Base-by-base conservation (phyloP, 2,113 vertebrate species). In the Physeter macrocephalus region DNA sequence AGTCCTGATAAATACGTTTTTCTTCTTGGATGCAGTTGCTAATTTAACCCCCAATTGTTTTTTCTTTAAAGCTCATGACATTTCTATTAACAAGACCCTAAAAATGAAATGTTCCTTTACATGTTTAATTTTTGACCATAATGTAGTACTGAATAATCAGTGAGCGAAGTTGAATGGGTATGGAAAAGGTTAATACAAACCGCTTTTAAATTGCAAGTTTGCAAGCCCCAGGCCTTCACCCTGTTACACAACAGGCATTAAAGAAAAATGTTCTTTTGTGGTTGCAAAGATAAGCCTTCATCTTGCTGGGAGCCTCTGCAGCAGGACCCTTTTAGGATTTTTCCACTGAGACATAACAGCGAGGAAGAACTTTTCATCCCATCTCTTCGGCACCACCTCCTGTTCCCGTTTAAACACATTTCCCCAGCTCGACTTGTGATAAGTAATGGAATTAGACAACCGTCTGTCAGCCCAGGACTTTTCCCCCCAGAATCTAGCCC, bases 111-210 rank as follows among this genome's bases (percentile, higher is more conserved):
- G 95, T 87, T 97, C 96, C 96, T 98, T 97, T 96, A 87, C 90
- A 97, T 97, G 95, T 98, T 98, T 98, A 98, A 98, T 98, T 98
- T 96, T 92, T 97, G 93, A 75, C 93, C 84, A 61, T 82, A 90
- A 94, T 96, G 95, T 74, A 95, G 96, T 80, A 72, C 46, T 59
- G 96, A 98, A 97, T 95, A 98, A 95, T 95, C 98, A 97, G 97
- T 93, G 74, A 95, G 96, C 64, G 64, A 88, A 97, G 94, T 61
- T 92, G 72, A 98, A 95, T 34, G 96, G 88, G 43, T 39, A 69
- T 20, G 46, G 77, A 92, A 98, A 77, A 98, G 96, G 98, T 97
- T 94, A 98, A 97, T 41, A 90, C 27, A 97, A 98, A 96, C 89
- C 71, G 66, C 80, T 97, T 97, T 96, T 49, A 90, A 69, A 96